phyloP scores from a whole-genome alignment of 2,113 vertebrate genomes.

The Dromiciops gliroides region DNA sequence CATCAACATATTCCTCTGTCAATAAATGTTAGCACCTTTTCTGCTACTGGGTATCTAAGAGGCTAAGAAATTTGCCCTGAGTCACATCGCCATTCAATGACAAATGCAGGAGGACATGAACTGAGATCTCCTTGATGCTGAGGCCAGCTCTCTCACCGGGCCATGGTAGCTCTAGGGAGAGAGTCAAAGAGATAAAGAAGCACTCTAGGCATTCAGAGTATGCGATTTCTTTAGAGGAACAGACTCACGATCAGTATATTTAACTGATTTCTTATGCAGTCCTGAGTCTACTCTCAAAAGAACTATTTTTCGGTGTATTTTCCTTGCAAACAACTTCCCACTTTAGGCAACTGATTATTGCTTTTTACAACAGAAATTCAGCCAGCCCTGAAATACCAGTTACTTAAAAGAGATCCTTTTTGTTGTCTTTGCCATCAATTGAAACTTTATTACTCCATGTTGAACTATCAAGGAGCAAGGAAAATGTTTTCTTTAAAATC shows the following conservation, averaged over 20 bases:
- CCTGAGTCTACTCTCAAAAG: neutral
- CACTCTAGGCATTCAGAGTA: no score
- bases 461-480: neutral
- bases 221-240: no score
- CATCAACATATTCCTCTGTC: neutral
- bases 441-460: neutral
- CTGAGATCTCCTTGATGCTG: neutral
- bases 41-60: neutral
- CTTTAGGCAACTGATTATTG: neutral
- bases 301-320: neutral
- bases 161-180: neutral
- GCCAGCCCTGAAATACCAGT: neutral
- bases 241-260: no score
- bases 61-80: neutral
- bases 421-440: neutral
- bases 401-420: neutral
- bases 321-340: neutral
- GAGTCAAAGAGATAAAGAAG: neutral
- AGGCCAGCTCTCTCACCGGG: neutral
- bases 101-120: neutral
- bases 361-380: neutral
- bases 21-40: neutral
- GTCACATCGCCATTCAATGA: neutral
- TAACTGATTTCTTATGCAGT: neutral
- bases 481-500: neutral